Conservation (phyloP, 2,888 invertebrate species). For the Actias luna region DNA sequence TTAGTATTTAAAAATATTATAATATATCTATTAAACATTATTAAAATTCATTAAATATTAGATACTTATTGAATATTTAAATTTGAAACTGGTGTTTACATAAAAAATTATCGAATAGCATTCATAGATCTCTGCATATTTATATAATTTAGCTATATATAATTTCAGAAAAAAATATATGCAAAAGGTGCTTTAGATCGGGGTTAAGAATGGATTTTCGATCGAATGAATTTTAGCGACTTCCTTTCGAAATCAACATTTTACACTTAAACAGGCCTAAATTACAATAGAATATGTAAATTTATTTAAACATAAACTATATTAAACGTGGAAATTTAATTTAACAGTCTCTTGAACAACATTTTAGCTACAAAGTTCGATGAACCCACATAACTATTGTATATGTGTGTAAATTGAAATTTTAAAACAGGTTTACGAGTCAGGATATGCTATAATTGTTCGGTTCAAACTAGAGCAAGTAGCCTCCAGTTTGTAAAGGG, state of each 20-base stretch:
- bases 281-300: no score
- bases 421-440: not conserved
- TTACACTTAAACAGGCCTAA: not conserved
- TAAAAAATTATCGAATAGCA: not conserved
- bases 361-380: not conserved
- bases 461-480: not conserved
- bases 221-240: not conserved
- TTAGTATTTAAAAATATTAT: no score
- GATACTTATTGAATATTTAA: no score
- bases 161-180: not conserved
- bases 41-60: no score
- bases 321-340: no score
- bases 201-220: not conserved
- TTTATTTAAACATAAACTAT: no score
- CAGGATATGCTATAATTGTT: not conserved
- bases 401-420: not conserved
- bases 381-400: not conserved
- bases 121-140: not conserved
- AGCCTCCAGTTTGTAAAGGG: not conserved
- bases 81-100: no score
- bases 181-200: no score
- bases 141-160: not conserved
- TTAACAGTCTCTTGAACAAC: no score
- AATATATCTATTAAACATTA: no score
- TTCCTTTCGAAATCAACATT: not conserved